phyloP scores from a whole-genome alignment of 2,888 invertebrate species.

The Leucania comma region DNA sequence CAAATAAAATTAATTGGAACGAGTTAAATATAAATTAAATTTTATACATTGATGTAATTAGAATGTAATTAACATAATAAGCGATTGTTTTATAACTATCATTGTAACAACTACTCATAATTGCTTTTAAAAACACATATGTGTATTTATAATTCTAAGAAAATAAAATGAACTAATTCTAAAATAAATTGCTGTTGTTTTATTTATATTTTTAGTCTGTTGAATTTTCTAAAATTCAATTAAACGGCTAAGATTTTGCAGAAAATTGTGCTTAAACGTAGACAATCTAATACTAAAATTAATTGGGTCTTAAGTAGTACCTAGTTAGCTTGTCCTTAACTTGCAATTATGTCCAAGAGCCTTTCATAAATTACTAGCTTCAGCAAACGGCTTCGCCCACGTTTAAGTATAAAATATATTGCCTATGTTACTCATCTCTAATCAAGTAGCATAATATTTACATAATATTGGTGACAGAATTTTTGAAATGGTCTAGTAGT shows the following conservation, averaged over 20 bases:
- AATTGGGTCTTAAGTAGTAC: neutral
- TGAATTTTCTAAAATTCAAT: neutral
- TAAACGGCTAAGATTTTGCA: neutral
- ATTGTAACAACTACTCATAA: constrained; percentile 21
- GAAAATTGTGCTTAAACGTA: constrained; percentile 1
- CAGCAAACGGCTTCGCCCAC: too few relatives aligned
- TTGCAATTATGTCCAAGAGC: neutral
- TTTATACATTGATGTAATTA: constrained; percentile 20
- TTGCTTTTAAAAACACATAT: neutral
- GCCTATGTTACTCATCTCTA: too few relatives aligned
- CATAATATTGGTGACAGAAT: too few relatives aligned
- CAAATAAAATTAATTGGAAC: neutral
- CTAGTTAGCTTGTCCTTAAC: neutral
- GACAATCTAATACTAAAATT: neutral
- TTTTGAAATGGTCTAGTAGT: too few relatives aligned
- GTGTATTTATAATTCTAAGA: constrained; percentile 20
- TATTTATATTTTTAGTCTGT: neutral
- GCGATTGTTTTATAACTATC: constrained; percentile 25
- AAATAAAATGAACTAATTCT: constrained; percentile 31
- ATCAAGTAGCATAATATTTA: too few relatives aligned
- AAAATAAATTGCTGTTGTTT: constrained; percentile 14
- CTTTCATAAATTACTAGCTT: too few relatives aligned
- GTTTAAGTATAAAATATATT: too few relatives aligned
- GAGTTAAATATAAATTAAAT: constrained; percentile 10
- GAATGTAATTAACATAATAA: neutral